Evolutionary conservation across 2,888 invertebrate species (phyloP), one percentile per base, ranked within the genome.

Genomic region (Macrophya annulata): DNA sequence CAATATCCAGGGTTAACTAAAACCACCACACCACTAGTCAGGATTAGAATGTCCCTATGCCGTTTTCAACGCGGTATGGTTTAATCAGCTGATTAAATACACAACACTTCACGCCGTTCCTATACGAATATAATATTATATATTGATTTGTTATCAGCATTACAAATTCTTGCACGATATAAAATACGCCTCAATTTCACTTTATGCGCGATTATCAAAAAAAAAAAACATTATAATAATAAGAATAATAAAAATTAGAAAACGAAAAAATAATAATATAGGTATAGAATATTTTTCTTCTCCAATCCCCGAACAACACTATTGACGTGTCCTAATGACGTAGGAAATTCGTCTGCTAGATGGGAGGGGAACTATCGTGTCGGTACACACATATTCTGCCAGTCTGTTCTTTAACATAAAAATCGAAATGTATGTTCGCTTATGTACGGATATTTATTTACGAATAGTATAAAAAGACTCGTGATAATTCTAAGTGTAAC

Each of bases 321-420:
- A 87, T 89, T 91, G 91, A 91, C 91, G 91, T 91, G 91, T 91
- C 91, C 87, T 86, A 89, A 88, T 91, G 91, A 91, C 91, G 91
- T 90, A 81, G 65, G 17, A 55, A 43, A 40, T 83, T 65, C 83
- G 83, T 83, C 83, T 83, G 83, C 83, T 83, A 31, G 68, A 37
- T 37, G 68, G 83, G 37, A 31, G 83, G 83, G 68, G 83, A 68
- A 6, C n/a, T 62, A 40, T 81, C 59, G 59, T 62, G 81, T 59
- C 81, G 40, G 62, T 62, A n/a, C n/a, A n/a, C n/a, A n/a, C n/a
- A n/a, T n/a, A 21, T 62, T 37, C 21, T 62, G 81, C 59, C 45
- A 74, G 45, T 45, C 72, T 74, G 45, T 74, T 9, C 21, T 40
- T 9, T 12, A 31, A 74, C 21, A 21, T 43, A 37, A 68, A 68